Conservation (phyloP, 2,888 invertebrate species). For the Cerastis rubricosa region DNA sequence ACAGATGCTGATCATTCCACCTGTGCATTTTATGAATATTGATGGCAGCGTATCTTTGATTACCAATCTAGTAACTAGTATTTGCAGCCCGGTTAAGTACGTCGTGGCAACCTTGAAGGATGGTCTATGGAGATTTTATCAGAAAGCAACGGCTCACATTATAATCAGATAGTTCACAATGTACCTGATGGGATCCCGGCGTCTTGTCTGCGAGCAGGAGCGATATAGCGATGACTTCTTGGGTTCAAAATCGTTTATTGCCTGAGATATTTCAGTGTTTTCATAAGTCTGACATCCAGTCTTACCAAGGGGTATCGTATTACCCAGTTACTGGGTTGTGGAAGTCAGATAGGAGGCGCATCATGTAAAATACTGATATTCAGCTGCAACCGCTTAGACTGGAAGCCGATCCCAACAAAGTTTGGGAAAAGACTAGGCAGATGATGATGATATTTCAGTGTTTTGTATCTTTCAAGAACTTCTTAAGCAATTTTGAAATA, state of each 20-base stretch:
- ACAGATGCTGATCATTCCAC: conserved; percentile 8
- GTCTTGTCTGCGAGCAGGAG: neutral
- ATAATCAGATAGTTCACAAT: too few species aligned
- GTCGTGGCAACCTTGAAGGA: neutral
- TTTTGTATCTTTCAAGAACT: neutral
- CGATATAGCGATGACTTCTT: neutral
- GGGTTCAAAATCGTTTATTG: neutral
- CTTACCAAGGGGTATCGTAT: too few species aligned
- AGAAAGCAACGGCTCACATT: neutral
- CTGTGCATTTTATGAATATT: conserved; percentile 31
- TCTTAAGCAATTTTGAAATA: neutral
- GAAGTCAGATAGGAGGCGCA: too few species aligned
- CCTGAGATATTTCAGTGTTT: too few species aligned
- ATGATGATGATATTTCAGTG: too few species aligned
- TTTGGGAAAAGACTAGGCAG: too few species aligned
- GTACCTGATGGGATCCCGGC: neutral
- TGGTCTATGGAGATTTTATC: neutral
- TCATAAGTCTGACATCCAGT: too few species aligned
- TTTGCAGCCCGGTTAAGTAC: neutral
- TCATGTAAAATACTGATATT: too few species aligned
- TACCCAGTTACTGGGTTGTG: too few species aligned
- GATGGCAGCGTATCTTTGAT: conserved; percentile 9
- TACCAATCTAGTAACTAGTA: conserved; percentile 8
- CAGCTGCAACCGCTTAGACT: too few species aligned
- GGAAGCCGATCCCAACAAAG: too few species aligned